Evolutionary conservation across 2,888 invertebrate genomes (phyloP), one percentile per base, ranked within the genome.

Genomic region (Stenoptilia bipunctidactyla): DNA sequence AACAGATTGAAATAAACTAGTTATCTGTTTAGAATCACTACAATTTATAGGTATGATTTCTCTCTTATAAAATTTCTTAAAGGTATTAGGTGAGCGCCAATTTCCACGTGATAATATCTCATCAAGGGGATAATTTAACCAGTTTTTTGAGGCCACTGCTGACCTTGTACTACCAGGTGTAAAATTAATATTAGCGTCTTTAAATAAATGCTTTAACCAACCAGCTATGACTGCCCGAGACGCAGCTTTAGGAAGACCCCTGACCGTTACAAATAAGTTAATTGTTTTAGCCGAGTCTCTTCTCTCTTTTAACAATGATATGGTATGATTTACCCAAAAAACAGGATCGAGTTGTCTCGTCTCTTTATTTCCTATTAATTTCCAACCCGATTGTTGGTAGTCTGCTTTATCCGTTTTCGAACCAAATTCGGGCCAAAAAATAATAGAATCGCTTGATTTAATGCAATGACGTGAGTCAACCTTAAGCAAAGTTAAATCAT

Each of bases 41-140:
- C 13, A 30, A 30, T 30, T 12, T 10, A 10, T 20, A 20, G 30
- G 10, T 30, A 12, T 20, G 12, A 40, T 27, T 36, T 40, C 37
- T 10, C 39, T 38, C 20, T 43, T 27, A 30, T 41, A 61, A 51
- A 2, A 55, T 79, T 37, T 42, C 12, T 27, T n/a, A 14, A 45
- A 45, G 1, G 42, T 43, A 25, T 45, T 38, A 12, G 30, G 25
- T 12, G 30, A n/a, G 25, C 41, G 40, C 43, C 43, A 45, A 20
- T 45, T 45, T 14, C 43, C 43, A 0, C 38, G 43, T 9, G 35
- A 27, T 1, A 43, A 34, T 20, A 45, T 47, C 30, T 47, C 15
- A 35, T 47, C 40, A 4, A 47, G 37, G 10, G 45, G 20, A 36
- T 41, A 45, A n/a, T 40, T 43, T 8, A 45, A 8, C 38, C 27